Conservation (phyloP, 2,113 vertebrate genomes). For the Elgaria multicarinata region DNA sequence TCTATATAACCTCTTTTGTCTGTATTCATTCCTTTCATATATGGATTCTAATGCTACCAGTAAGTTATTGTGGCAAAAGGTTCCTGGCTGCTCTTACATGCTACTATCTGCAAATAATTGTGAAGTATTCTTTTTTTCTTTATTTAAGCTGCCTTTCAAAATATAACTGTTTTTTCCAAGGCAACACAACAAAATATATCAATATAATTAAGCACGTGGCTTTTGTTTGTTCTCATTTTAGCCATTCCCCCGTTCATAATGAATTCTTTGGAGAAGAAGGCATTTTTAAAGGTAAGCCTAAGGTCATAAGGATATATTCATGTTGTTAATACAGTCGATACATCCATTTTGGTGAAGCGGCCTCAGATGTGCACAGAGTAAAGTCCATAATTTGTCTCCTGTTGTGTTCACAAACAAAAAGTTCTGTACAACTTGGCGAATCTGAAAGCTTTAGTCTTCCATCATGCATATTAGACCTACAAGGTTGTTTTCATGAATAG, state of each 20-base stretch:
- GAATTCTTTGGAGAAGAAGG: slow-evolving; percentile 96
- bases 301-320: not conserved
- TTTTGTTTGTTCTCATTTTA: slow-evolving; percentile 63
- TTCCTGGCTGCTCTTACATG: not conserved
- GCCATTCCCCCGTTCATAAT: slow-evolving; percentile 97
- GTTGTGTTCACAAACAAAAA: too few species aligned
- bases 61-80: not conserved
- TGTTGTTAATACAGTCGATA: not conserved
- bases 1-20: not conserved
- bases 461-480: not conserved
- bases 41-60: not conserved
- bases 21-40: not conserved
- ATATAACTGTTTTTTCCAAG: not conserved
- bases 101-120: not conserved
- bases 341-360: not conserved
- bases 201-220: not conserved
- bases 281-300: slow-evolving; percentile 90
- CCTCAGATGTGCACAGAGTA: not conserved
- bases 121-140: too few species aligned
- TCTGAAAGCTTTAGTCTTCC: not conserved
- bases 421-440: too few species aligned
- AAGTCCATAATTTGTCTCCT: not conserved
- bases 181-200: not conserved
- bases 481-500: not conserved
- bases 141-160: not conserved